Evolutionary conservation across 2,797 vertebrate species (phyloP).

Genomic region (Natrix natrix): DNA sequence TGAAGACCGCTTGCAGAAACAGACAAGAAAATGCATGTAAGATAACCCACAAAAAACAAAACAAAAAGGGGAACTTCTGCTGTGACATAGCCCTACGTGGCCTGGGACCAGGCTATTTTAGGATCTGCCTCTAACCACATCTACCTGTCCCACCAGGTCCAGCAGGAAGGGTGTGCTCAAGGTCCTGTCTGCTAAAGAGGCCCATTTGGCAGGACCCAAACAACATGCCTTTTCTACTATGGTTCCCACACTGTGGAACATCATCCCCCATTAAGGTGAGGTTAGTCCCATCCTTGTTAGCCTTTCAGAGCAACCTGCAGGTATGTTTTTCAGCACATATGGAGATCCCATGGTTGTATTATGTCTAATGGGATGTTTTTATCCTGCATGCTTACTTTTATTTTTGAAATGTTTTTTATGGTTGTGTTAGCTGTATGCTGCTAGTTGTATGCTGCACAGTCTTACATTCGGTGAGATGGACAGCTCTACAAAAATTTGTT

Average conservation of each 20-base stretch:
- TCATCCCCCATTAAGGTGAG: background rate
- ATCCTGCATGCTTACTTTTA: background rate
- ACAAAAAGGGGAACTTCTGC: background rate
- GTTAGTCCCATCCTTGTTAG: background rate
- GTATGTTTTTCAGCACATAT: background rate
- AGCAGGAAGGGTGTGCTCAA: background rate
- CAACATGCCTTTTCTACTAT: background rate
- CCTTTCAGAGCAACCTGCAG: background rate
- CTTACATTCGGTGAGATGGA: background rate
- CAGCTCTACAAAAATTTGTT: background rate
- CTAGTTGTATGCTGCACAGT: background rate
- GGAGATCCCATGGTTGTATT: background rate
- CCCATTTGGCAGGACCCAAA: background rate
- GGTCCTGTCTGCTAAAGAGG: background rate
- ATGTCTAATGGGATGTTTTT: background rate
- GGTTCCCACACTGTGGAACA: background rate
- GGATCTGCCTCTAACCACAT: background rate
- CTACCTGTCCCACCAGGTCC: background rate
- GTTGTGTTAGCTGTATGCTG: background rate
- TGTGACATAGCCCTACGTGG: background rate
- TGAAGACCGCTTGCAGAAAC: slow-evolving; percentile 26
- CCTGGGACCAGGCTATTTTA: background rate
- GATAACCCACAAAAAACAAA: background rate
- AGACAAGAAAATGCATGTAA: background rate
- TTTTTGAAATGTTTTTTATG: background rate